Evolutionary conservation across 2,888 invertebrate species (phyloP).

Genomic region (Eupeodes luniger): DNA sequence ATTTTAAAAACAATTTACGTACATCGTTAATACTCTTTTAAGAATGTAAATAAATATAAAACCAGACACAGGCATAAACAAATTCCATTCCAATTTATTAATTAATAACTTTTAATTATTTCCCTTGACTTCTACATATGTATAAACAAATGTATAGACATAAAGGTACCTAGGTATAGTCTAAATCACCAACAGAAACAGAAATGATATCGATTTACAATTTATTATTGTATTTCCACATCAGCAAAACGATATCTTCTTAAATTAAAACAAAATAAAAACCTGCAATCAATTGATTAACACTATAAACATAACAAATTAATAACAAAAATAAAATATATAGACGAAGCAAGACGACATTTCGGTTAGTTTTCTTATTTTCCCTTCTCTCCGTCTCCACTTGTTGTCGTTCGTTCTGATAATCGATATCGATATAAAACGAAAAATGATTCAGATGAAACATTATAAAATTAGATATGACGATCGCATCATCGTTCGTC

Average conservation of each 20-base stretch:
- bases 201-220: background rate
- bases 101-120: background rate
- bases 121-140: too few species aligned
- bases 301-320: background rate
- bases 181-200: too few species aligned
- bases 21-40: too few species aligned
- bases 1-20: background rate
- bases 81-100: background rate
- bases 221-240: background rate
- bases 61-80: background rate
- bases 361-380: too few species aligned
- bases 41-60: background rate
- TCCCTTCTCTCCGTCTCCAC: background rate
- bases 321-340: background rate
- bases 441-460: background rate
- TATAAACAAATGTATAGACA: too few species aligned
- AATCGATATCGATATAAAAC: background rate
- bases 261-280: too few species aligned
- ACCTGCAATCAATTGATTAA: background rate
- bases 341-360: background rate
- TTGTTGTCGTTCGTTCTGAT: background rate
- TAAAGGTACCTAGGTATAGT: too few species aligned
- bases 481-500: background rate
- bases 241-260: background rate
- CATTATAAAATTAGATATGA: constrained; percentile 13